Evolutionary conservation across 2,113 vertebrate genomes (phyloP).

Genomic region (Jacana jacana): DNA sequence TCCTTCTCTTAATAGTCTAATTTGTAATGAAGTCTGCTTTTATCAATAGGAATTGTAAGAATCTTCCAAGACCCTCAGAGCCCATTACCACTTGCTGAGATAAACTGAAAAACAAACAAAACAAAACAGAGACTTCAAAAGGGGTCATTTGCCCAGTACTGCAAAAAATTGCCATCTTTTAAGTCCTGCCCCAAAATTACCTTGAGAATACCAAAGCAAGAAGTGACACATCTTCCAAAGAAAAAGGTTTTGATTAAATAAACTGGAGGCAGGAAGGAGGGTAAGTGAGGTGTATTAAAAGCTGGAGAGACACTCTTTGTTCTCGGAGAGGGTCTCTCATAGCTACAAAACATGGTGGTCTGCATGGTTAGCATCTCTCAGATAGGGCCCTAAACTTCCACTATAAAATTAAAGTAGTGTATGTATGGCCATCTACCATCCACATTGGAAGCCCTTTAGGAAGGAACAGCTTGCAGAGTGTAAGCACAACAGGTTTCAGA

Average conservation of each 20-base stretch:
- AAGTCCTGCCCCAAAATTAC: not conserved
- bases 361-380: not conserved
- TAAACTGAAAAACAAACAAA: not conserved
- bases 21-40: not conserved
- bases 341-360: not conserved
- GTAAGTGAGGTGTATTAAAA: not conserved
- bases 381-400: not conserved
- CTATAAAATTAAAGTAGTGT: too few species aligned
- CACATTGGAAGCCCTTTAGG: not conserved
- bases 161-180: not conserved
- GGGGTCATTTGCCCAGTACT: not conserved
- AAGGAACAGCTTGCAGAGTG: not conserved
- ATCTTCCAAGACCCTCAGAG: not conserved
- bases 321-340: not conserved
- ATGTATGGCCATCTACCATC: too few species aligned
- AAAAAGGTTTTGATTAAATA: not conserved
- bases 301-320: accelerated
- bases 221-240: not conserved
- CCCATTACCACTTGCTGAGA: not conserved
- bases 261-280: not conserved
- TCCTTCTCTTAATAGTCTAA: not conserved
- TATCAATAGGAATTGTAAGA: accelerated
- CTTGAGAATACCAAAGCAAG: not conserved
- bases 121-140: not conserved
- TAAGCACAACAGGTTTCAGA: not conserved